Conservation (phyloP, 2,888 invertebrate species). For the Epistrophe eligans region DNA sequence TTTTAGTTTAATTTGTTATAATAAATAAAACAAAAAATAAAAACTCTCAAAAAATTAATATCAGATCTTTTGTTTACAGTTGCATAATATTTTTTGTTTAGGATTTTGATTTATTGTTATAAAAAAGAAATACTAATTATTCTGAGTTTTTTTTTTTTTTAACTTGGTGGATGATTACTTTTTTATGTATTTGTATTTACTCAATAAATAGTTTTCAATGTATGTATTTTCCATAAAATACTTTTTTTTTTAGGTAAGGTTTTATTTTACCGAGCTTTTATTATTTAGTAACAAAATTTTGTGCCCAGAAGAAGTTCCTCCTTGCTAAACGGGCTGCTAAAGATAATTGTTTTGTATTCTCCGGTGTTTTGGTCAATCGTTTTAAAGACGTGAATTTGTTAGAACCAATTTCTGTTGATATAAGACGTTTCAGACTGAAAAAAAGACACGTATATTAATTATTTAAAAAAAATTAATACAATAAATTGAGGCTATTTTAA, state of each 20-base stretch:
- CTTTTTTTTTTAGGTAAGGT: conserved; percentile 11
- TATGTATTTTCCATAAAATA: conserved; percentile 5
- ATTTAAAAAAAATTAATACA: too few relatives aligned
- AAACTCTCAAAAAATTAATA: conserved; percentile 62
- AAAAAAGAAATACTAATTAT: conserved; percentile 52
- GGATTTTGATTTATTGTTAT: conserved; percentile 39
- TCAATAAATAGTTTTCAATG: conserved; percentile 57
- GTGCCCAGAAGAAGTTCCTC: conserved; percentile 44
- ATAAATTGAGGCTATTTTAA: too few relatives aligned
- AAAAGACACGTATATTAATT: not conserved
- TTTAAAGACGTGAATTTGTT: conserved; percentile 36
- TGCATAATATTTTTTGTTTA: conserved; percentile 47
- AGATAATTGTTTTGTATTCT: conserved; percentile 51
- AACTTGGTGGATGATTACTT: conserved; percentile 54
- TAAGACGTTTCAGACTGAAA: conserved; percentile 60
- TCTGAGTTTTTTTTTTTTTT: not conserved
- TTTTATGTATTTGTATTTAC: conserved; percentile 10
- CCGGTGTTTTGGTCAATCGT: conserved; percentile 39
- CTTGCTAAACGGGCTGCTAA: conserved; percentile 15
- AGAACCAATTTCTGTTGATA: conserved; percentile 30
- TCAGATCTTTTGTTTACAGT: conserved; percentile 75
- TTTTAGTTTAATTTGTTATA: conserved; percentile 61
- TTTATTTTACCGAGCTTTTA: not conserved
- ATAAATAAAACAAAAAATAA: conserved; percentile 52
- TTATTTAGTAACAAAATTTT: conserved; percentile 9